A percentile compares a stretch with the other conserved stretches of the same genome.
Conservation (phyloP, 35 echinoderm and acorn worm genomes). For the Apostichopus japonicus region DNA sequence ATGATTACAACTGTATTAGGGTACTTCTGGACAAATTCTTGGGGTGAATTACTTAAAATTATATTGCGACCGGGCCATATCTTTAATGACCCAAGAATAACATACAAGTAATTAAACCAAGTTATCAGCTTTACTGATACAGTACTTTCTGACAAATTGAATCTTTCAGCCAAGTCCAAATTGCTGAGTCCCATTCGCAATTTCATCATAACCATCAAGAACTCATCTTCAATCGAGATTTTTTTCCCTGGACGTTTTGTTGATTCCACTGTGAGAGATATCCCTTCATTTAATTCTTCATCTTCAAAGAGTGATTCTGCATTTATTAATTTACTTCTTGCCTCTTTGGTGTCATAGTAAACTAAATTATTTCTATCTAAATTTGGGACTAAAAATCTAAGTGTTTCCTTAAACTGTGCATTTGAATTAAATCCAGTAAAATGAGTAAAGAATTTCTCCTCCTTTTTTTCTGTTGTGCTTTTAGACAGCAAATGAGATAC, state of each 20-base stretch:
- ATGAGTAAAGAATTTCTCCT: too few relatives aligned
- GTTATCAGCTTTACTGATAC: slow-evolving; percentile 22
- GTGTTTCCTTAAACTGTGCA: too few relatives aligned
- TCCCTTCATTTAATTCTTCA: not conserved
- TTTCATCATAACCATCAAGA: slow-evolving; percentile 23
- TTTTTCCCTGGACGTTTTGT: not conserved
- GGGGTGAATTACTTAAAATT: not conserved
- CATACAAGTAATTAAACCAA: slow-evolving; percentile 24
- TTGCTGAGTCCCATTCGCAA: slow-evolving; percentile 20
- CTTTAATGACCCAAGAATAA: slow-evolving; percentile 28
- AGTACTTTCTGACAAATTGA: not conserved
- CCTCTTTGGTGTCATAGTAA: too few relatives aligned
- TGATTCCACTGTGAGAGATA: not conserved
- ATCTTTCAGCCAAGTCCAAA: slow-evolving; percentile 3
- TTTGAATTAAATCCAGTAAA: too few relatives aligned
- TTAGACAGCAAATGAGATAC: too few relatives aligned
- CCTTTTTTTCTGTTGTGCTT: too few relatives aligned
- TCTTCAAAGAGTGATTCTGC: slow-evolving; percentile 4
- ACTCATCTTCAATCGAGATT: not conserved
- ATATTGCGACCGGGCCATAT: slow-evolving; percentile 20
- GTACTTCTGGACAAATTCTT: slow-evolving; percentile 3
- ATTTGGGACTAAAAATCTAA: too few relatives aligned
- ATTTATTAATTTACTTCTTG: too few relatives aligned
- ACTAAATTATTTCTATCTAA: too few relatives aligned
- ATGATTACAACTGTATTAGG: slow-evolving; percentile 53